Base-by-base conservation (phyloP, 2,797 vertebrate genomes). In the Paguma larvata region DNA sequence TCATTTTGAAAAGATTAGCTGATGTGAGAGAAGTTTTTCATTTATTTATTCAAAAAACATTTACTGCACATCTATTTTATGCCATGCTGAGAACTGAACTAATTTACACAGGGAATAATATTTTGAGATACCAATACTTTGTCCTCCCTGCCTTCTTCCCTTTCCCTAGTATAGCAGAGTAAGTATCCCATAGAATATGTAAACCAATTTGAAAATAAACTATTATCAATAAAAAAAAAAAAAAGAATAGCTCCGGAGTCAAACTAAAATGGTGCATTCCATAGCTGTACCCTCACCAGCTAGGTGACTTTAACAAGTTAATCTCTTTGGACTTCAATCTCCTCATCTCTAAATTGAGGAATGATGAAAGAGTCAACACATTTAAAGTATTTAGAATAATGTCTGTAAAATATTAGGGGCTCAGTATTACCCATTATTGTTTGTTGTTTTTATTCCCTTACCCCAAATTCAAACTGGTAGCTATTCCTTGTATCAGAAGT, bases 1-100 rank as follows among this genome's bases (percentile, higher is more conserved):
- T 70, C 68, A n/a, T 38, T 79, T 41, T 18, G 51, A 65, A 89
- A 85, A 84, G 21, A 91, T 46, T 78, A 93, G 72, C 9, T 68
- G 27, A 72, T 30, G 0, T 38, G 14, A 78, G 14, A 59, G 67
- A 72, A 4, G 4, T 4, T 92, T 21, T 75, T 94, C 15, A 41
- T 72, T 59, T 41, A 88, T 67, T 82, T 62, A 62, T 65, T 53
- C 51, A 11, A 67, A 68, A 83, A 44, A 53, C 25, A 53, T 5
- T 68, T 18, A 34, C 32, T 80, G 16, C 23, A 21, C 6, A 16
- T 51, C 15, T 70, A 23, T 89, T 30, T 21, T 6, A 72, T 1
- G 12, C 9, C 51, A 67, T 15, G 15, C 11, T 68, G 85, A 56
- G 27, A 44, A 7, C 12, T 82, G 41, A 63, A 14, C 34, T 77